These are phyloP conservation scores for Pogonocichla stellata DNA, from an alignment of 2,113 vertebrate genomes.

Conservation along the genomic window DNA sequence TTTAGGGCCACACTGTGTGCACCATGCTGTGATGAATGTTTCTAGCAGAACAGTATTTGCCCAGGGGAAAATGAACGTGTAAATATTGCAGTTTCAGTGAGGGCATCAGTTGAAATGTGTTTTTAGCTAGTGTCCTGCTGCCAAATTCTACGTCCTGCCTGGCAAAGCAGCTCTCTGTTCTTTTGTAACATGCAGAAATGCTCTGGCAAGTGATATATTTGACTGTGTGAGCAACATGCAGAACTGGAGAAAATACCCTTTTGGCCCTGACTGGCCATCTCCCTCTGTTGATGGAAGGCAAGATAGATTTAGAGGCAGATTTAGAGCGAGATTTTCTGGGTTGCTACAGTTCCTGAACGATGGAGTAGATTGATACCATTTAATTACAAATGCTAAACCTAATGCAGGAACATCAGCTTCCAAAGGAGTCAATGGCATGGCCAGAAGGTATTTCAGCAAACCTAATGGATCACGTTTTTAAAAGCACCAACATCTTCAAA, in stretches of 20 bases:
- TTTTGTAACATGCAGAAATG: not conserved
- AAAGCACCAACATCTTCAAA: not conserved
- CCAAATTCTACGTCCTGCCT: not conserved
- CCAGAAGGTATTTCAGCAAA: not conserved
- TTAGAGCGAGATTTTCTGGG: not conserved
- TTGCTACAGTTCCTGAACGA: not conserved
- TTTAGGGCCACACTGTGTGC: not conserved
- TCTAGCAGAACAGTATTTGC: not conserved
- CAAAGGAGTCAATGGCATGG: not conserved
- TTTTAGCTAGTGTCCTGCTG: not conserved
- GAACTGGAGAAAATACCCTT: not conserved
- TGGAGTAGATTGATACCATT: not conserved
- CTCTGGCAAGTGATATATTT: slow-evolving; percentile 6
- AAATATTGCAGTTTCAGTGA: slow-evolving; percentile 17
- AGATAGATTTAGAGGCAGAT: not conserved
- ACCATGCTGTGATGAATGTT: not conserved
- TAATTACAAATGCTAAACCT: not conserved
- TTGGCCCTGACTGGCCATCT: not conserved
- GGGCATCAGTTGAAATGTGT: not conserved
- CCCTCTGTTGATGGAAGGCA: not conserved
- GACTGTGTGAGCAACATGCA: not conserved
- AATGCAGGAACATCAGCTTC: not conserved
- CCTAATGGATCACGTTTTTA: not conserved
- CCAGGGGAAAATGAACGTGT: not conserved
- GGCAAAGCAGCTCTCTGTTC: not conserved